Conservation (phyloP, 2,113 vertebrate species). For the Saccopteryx bilineata region DNA sequence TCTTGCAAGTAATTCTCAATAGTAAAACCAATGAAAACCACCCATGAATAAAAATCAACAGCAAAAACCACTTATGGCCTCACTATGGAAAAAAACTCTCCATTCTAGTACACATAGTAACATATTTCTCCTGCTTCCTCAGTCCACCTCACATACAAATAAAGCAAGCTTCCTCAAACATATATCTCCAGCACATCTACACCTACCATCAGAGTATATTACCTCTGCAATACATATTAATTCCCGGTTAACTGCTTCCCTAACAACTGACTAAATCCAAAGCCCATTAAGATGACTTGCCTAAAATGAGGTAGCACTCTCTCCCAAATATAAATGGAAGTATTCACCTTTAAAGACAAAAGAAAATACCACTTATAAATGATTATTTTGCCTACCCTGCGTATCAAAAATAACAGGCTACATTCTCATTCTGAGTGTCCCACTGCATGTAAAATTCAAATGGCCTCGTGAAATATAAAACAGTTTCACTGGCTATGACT, state of each 20-base stretch:
- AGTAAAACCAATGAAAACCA: conserved; percentile 34
- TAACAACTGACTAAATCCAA: neutral
- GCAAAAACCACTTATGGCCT: neutral
- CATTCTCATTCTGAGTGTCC: neutral
- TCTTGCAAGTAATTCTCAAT: neutral
- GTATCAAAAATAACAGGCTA: neutral
- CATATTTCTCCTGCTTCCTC: neutral
- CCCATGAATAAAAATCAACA: neutral
- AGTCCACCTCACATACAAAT: neutral
- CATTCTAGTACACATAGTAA: neutral
- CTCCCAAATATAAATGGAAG: neutral
- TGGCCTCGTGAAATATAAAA: neutral
- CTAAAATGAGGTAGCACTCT: neutral
- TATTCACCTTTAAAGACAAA: neutral
- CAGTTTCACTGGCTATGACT: neutral
- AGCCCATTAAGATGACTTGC: neutral
- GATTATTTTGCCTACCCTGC: neutral
- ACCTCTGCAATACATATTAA: neutral
- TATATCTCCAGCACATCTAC: neutral
- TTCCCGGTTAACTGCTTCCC: neutral
- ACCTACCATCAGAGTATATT: neutral
- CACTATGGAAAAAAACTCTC: neutral
- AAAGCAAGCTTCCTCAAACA: neutral
- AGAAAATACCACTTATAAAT: neutral
- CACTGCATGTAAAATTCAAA: neutral